Percentiles rank a stretch among this genome's conserved stretches.
These are phyloP conservation scores for Galbula dea DNA, from an alignment of 2,113 vertebrate species.

Conservation along the genomic window DNA sequence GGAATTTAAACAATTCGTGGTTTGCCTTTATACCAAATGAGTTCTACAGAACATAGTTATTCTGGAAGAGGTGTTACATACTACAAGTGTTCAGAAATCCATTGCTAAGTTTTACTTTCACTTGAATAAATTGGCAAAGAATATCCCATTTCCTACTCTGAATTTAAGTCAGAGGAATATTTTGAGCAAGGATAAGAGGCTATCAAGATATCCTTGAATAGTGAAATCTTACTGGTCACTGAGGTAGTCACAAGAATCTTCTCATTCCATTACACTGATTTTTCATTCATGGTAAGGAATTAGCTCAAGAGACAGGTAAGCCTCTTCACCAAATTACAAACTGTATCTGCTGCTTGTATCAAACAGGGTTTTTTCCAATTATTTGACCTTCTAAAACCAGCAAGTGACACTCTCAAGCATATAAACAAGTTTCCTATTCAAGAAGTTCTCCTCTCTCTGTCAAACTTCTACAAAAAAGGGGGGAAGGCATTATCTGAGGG, in stretches of 20 bases:
- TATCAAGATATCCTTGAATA: background rate
- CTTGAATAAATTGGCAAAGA: background rate
- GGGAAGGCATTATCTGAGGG: background rate
- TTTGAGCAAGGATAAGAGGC: background rate
- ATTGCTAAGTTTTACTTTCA: background rate
- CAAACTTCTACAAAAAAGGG: background rate
- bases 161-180: background rate
- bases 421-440: background rate
- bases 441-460: background rate
- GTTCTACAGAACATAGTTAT: background rate
- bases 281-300: background rate
- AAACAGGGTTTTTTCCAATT: background rate
- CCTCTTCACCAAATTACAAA: background rate
- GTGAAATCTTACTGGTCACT: background rate
- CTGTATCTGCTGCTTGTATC: background rate
- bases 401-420: background rate
- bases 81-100: background rate
- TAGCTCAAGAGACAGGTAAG: background rate
- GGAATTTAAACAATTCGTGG: background rate
- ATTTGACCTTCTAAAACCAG: background rate
- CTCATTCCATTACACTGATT: background rate
- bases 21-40: background rate
- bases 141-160: background rate
- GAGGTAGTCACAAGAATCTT: background rate
- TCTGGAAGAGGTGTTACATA: background rate